Conservation (phyloP, 2,797 vertebrate species). For the Philypnodon macrostomus region DNA sequence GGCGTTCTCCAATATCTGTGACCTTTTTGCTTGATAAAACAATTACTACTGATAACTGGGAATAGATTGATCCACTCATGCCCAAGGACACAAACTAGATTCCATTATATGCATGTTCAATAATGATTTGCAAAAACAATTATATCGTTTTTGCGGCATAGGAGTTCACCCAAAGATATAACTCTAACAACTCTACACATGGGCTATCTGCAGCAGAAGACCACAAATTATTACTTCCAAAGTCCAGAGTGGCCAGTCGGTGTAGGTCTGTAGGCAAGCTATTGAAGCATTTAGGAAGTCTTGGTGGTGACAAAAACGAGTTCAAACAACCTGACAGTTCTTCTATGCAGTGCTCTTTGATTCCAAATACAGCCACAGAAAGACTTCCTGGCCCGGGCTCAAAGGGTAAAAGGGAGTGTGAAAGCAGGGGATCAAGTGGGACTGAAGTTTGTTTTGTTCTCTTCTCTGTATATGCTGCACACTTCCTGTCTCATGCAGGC, state of each 20-base stretch:
- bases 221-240: no score
- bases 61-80: background rate
- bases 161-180: background rate
- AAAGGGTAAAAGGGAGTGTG: slow-evolving; percentile 44
- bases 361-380: slow-evolving; percentile 61
- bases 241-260: no score
- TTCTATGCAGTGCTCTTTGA: no score
- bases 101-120: background rate
- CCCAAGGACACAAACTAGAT: background rate
- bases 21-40: background rate
- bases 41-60: background rate
- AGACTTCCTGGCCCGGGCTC: slow-evolving; percentile 43
- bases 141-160: background rate
- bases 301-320: slow-evolving; percentile 39
- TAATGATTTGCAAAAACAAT: background rate
- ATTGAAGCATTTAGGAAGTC: background rate
- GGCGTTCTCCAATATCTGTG: no score
- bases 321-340: slow-evolving; percentile 50
- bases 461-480: slow-evolving; percentile 38
- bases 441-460: slow-evolving; percentile 61
- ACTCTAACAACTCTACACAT: no score
- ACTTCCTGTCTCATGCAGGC: slow-evolving; percentile 42
- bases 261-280: background rate
- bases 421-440: slow-evolving; percentile 55
- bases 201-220: no score